A percentile compares a stretch with the other conserved stretches of the same genome.
phyloP scores from a whole-genome alignment of 2,113 vertebrate species.

The Daubentonia madagascariensis region DNA sequence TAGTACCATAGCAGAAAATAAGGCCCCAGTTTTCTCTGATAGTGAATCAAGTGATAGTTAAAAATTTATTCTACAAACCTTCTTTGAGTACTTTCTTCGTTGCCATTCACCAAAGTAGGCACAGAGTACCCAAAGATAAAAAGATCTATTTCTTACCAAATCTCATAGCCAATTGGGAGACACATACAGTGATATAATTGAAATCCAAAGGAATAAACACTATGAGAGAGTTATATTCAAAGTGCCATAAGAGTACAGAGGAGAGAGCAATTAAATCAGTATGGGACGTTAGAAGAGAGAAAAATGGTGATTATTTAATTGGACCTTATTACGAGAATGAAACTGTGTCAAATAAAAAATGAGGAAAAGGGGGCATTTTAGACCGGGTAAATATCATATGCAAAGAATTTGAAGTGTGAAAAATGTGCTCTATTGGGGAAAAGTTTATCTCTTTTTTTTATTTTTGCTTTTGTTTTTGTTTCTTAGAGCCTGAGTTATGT shows the following conservation, averaged over 20 bases:
- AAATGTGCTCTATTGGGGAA: background rate
- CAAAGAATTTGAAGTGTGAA: background rate
- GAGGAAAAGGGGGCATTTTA: background rate
- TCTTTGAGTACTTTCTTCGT: background rate
- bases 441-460: background rate
- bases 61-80: background rate
- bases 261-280: background rate
- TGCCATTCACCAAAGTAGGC: background rate
- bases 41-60: background rate
- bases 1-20: background rate
- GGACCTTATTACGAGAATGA: background rate
- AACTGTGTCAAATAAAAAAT: conserved; percentile 26
- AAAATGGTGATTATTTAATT: conserved; percentile 31
- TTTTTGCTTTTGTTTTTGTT: background rate
- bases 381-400: background rate
- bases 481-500: background rate
- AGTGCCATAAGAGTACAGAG: background rate
- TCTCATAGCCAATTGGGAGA: background rate
- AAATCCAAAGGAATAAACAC: conserved; percentile 23
- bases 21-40: background rate
- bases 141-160: background rate
- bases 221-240: background rate
- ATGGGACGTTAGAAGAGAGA: background rate
- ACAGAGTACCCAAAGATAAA: background rate
- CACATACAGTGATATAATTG: background rate